Conservation (phyloP, 2,113 vertebrate genomes). For the Puntigrus tetrazona region DNA sequence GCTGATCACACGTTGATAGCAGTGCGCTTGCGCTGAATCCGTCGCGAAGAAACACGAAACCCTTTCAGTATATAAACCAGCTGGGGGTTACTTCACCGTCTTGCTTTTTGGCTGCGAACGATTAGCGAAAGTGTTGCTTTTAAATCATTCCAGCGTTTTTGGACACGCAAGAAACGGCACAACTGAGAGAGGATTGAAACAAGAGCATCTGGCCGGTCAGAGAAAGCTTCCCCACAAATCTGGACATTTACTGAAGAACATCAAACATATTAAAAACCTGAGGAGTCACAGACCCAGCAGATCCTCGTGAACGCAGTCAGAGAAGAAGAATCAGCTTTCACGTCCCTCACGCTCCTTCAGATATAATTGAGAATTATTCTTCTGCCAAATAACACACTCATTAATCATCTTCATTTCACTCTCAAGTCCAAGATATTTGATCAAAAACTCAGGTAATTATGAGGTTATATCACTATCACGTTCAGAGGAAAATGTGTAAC, state of each 20-base stretch:
- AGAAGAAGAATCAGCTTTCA: not conserved
- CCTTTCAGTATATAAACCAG: not conserved
- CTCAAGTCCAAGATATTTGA: not conserved
- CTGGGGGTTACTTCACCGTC: not conserved
- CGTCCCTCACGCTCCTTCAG: not conserved
- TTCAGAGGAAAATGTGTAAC: not conserved
- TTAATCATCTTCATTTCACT: slow-evolving; percentile 19
- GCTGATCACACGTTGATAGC: no score
- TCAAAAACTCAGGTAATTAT: not conserved
- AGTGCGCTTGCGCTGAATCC: no score
- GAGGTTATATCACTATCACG: not conserved
- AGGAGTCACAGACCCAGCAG: not conserved
- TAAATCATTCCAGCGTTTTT: not conserved
- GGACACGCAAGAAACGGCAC: not conserved
- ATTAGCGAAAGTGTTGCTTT: not conserved
- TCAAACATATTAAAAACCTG: not conserved
- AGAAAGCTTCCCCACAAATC: not conserved
- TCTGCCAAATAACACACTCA: slow-evolving; percentile 31
- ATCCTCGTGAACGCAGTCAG: not conserved
- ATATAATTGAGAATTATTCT: not conserved
- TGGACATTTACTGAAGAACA: slow-evolving; percentile 14
- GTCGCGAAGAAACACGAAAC: not conserved
- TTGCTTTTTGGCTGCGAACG: not conserved
- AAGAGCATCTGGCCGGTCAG: not conserved
- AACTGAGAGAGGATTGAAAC: not conserved